Conservation (phyloP, 2,888 invertebrate species). For the Erpobdella octoculata region DNA sequence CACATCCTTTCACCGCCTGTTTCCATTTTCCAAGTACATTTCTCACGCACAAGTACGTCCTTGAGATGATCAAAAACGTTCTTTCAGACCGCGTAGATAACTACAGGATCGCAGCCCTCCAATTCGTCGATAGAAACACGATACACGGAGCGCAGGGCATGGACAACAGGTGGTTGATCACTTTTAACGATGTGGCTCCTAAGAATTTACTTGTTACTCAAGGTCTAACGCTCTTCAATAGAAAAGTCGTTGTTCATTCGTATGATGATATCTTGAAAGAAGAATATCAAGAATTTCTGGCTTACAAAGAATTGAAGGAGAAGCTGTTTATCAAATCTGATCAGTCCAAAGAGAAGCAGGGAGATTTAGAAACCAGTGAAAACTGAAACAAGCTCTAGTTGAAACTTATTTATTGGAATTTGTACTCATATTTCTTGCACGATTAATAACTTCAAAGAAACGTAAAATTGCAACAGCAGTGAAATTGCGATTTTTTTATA, state of each 20-base stretch:
- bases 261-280: constrained; percentile 30
- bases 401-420: too few species aligned
- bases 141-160: constrained; percentile 31
- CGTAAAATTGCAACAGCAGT: too few species aligned
- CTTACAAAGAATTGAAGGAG: constrained; percentile 27
- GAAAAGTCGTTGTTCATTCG: constrained; percentile 19
- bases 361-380: too few species aligned
- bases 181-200: constrained; percentile 11
- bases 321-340: constrained; percentile 28
- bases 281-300: constrained; percentile 32
- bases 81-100: constrained; percentile 4
- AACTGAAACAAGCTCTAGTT: too few species aligned
- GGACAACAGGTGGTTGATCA: constrained; percentile 34
- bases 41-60: constrained; percentile 34
- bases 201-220: constrained; percentile 22
- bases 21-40: constrained; percentile 35
- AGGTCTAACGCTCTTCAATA: constrained; percentile 30
- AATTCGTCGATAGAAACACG: constrained; percentile 34
- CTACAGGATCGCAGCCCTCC: constrained; percentile 25
- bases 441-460: too few species aligned
- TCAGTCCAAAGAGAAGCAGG: too few species aligned
- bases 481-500: too few species aligned
- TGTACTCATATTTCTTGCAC: too few species aligned
- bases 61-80: constrained; percentile 30
- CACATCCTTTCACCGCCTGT: constrained; percentile 30